A percentile compares a stretch with the other conserved stretches of the same genome.
Conservation (phyloP, 2,888 invertebrate species). For the Plebejus anna region DNA sequence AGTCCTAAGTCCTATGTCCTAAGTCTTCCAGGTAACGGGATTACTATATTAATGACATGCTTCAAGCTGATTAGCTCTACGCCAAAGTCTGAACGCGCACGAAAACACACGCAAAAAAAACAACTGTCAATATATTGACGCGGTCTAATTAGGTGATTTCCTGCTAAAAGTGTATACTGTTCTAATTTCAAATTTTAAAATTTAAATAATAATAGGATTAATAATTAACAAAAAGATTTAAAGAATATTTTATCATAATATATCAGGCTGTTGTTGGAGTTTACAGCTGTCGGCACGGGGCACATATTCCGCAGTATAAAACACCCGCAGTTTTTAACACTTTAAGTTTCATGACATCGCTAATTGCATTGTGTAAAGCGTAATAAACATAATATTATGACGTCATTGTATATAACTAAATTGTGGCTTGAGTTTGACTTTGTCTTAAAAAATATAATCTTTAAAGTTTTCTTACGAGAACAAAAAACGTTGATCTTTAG, state of each 20-base stretch:
- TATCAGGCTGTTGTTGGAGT: constrained; percentile 13
- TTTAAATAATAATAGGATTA: constrained; percentile 4
- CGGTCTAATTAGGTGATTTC: not conserved
- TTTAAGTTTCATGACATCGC: constrained; percentile 15
- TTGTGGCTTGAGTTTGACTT: not conserved
- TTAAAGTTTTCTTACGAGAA: too few species aligned
- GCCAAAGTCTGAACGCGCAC: not conserved
- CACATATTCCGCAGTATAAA: constrained; percentile 18
- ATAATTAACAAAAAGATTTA: not conserved
- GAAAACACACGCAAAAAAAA: not conserved
- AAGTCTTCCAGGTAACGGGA: constrained; percentile 11
- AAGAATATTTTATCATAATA: not conserved
- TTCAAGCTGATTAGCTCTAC: not conserved
- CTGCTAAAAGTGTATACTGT: not conserved
- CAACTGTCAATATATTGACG: not conserved
- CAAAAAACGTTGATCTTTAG: too few species aligned
- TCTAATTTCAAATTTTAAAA: not conserved
- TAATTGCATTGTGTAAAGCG: constrained; percentile 1
- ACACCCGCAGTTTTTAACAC: constrained; percentile 8
- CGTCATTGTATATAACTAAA: not conserved
- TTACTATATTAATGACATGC: constrained; percentile 3
- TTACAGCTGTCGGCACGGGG: constrained; percentile 17
- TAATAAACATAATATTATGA: not conserved
- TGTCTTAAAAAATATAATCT: too few species aligned
- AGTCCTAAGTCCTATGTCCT: constrained; percentile 18